phyloP scores from a whole-genome alignment of 2,888 invertebrate species.

The Eurytoma adleriae region DNA sequence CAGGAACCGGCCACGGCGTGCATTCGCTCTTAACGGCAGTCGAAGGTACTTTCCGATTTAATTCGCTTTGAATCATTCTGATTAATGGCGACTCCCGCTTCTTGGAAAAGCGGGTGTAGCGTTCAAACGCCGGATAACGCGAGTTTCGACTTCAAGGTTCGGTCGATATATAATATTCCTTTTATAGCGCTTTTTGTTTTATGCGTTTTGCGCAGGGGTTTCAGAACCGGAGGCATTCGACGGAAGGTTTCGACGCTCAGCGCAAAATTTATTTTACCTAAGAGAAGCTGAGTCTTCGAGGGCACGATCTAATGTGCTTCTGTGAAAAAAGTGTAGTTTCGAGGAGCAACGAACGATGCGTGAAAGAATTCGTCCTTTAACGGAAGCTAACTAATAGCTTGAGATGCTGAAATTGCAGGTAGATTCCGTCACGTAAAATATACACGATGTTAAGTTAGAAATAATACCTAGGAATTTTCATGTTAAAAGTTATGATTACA shows the following conservation, averaged over 20 bases:
- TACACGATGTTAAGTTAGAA: neutral
- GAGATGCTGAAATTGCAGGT: slow-evolving; percentile 16
- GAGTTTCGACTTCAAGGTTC: neutral
- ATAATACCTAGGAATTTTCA: slow-evolving; percentile 28
- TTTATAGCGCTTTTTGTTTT: neutral
- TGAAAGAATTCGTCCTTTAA: slow-evolving; percentile 53
- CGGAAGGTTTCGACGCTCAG: neutral
- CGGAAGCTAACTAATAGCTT: slow-evolving; percentile 43
- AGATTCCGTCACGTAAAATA: slow-evolving; percentile 38
- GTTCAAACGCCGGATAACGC: too few relatives aligned
- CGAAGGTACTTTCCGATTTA: slow-evolving; percentile 43
- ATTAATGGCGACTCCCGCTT: slow-evolving; percentile 41
- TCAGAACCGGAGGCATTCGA: neutral
- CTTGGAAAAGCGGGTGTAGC: slow-evolving; percentile 48
- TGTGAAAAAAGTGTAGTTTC: slow-evolving; percentile 6
- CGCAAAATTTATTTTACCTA: neutral
- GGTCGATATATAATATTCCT: neutral
- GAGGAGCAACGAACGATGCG: slow-evolving; percentile 32
- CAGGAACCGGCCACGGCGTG: slow-evolving; percentile 17
- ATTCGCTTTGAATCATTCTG: slow-evolving; percentile 56
- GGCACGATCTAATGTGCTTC: neutral
- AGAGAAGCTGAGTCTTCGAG: neutral
- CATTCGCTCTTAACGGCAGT: neutral
- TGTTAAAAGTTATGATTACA: slow-evolving; percentile 20
- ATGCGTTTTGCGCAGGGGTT: neutral